Percentiles rank a stretch among this genome's conserved stretches.
Evolutionary conservation across 1,140 invertebrate species (phyloP).

Genomic region (Drosophila miranda): DNA sequence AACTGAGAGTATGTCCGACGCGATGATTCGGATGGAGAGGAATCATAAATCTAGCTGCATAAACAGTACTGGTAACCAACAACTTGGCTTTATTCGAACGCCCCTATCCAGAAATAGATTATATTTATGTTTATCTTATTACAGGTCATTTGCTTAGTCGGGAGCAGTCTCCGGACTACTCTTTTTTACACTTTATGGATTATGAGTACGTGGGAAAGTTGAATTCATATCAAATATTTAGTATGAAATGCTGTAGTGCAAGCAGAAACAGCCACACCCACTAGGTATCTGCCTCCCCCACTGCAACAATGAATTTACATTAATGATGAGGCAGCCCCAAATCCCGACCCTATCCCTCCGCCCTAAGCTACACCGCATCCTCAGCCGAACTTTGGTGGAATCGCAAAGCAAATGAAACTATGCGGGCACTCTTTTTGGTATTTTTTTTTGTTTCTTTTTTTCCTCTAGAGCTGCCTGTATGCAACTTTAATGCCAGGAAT

Average conservation of each 20-base stretch:
- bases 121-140: too few relatives aligned
- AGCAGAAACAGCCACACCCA: conserved; percentile 6
- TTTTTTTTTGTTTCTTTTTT: conserved; percentile 24
- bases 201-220: conserved; percentile 44
- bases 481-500: conserved; percentile 46
- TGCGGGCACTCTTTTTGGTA: conserved; percentile 48
- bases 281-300: background rate
- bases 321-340: conserved; percentile 64
- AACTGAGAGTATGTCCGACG: too few relatives aligned
- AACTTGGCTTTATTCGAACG: too few relatives aligned
- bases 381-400: conserved; percentile 57
- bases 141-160: background rate
- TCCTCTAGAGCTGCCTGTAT: conserved; percentile 14
- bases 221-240: conserved; percentile 62
- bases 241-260: conserved; percentile 69
- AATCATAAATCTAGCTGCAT: too few relatives aligned
- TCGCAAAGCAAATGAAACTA: conserved; percentile 74
- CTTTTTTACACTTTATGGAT: conserved; percentile 26
- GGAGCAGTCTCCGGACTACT: background rate
- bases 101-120: too few relatives aligned
- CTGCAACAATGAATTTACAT: conserved; percentile 78
- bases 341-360: conserved; percentile 13
- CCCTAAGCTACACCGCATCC: conserved; percentile 42
- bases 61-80: too few relatives aligned
- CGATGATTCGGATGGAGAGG: too few relatives aligned